Evolutionary conservation across 2,113 vertebrate species (phyloP).

Genomic region (Otocyon megalotis): DNA sequence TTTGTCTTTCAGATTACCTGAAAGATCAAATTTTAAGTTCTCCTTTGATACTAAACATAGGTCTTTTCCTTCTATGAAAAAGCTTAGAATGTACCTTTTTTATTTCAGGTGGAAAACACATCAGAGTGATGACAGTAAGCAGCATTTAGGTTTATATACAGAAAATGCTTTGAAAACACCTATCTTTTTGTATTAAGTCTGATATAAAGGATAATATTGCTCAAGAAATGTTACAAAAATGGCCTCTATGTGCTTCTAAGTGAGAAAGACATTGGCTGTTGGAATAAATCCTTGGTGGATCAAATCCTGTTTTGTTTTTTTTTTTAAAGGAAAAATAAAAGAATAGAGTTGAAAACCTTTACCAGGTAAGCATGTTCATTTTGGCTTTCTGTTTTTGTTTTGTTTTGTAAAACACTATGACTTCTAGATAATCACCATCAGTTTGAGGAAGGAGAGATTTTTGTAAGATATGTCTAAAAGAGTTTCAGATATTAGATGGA

Average conservation of each 20-base stretch:
- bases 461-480: constrained; percentile 45
- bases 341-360: constrained; percentile 69
- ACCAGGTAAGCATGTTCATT: constrained; percentile 62
- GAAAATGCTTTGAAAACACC: constrained; percentile 47
- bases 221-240: constrained; percentile 81
- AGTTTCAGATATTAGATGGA: constrained; percentile 67
- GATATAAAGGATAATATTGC: constrained; percentile 72
- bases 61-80: constrained; percentile 42
- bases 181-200: constrained; percentile 72
- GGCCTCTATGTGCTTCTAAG: constrained; percentile 49
- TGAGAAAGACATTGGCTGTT: constrained; percentile 76
- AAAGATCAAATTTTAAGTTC: constrained; percentile 71
- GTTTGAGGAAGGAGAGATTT: constrained; percentile 68
- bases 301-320: neutral
- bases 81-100: constrained; percentile 13
- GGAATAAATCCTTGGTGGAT: constrained; percentile 75
- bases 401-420: constrained; percentile 63
- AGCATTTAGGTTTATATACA: neutral
- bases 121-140: neutral
- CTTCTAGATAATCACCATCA: constrained; percentile 68
- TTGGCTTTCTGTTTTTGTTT: neutral
- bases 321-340: constrained; percentile 55
- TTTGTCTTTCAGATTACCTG: constrained; percentile 25
- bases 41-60: neutral
- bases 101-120: constrained; percentile 1